Percentiles rank a stretch among this genome's conserved stretches.
These are phyloP conservation scores for Orientallactaga bullata DNA, from an alignment of 2,113 vertebrate species.

Conservation along the genomic window DNA sequence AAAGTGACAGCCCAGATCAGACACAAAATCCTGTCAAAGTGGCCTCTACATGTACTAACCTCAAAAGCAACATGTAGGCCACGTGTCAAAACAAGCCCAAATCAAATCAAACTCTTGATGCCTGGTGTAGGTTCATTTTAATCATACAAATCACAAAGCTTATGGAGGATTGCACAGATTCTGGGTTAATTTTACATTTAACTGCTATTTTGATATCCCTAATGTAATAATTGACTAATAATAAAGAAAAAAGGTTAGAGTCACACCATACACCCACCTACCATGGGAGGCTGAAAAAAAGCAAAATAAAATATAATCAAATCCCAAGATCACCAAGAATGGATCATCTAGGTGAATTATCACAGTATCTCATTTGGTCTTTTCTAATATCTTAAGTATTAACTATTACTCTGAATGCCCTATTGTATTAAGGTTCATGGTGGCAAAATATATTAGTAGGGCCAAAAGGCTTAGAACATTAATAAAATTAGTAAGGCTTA, in stretches of 20 bases:
- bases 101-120: slow-evolving; percentile 3
- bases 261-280: rapidly evolving
- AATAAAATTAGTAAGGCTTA: neutral
- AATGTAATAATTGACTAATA: neutral
- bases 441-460: neutral
- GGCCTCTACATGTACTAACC: neutral
- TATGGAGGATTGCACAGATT: neutral
- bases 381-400: neutral
- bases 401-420: too few relatives aligned
- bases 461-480: neutral
- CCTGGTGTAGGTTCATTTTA: neutral
- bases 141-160: neutral
- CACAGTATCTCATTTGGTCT: neutral
- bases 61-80: slow-evolving; percentile 19
- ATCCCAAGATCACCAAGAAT: neutral
- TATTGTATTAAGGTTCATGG: neutral
- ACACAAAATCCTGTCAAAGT: neutral
- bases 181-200: neutral
- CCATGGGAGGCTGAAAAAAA: neutral
- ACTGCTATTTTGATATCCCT: neutral
- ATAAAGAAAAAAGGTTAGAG: neutral
- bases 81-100: slow-evolving; percentile 38
- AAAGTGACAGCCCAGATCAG: slow-evolving; percentile 29
- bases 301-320: neutral
- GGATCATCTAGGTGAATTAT: neutral